Evolutionary conservation across 2,113 vertebrate genomes (phyloP), one percentile per base, ranked within the genome.

Genomic region (Phalacrocorax carbo): DNA sequence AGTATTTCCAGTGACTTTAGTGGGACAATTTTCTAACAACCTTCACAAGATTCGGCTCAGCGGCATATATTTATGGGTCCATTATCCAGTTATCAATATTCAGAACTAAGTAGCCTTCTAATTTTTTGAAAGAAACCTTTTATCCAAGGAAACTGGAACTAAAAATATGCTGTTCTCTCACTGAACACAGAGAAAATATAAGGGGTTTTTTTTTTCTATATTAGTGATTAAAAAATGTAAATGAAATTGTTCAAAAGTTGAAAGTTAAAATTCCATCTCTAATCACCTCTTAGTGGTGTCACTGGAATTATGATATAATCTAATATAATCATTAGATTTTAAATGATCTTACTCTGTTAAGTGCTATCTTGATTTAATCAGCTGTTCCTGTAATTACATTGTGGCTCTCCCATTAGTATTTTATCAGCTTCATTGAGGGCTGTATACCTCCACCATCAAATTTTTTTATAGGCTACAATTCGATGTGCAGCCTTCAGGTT

Each of bases 311-410:
- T 69, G 69, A 73, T 83, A 65, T 38, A 66, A 86, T 83, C 82
- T 82, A 58, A 70, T 54, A n/a, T 51, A 80, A 76, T 78, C 23
- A 66, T 88, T 73, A 88, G 49, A 73, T 72, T 91, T 93, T 32
- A 32, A 82, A 88, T 73, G 3, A 73, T 80, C 44, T 87, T 91
- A 40, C 38, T 75, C 77, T 64, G 23, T 73, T 76, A 93, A 96
- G 62, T 72, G 49, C 82, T 83, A 15, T 62, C 76, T 92, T 81
- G 51, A 90, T 90, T 92, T 82, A 92, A 90, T 92, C 85, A 93
- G 64, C 68, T 40, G 7, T 80, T 86, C 55, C 55, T 88, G 46
- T 71, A 89, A 93, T 89, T 95, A 64, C 21, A 44, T 42, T 65
- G 68, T 86, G 82, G 51, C n/a, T 90, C n/a, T 88, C 51, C 44